Evolutionary conservation across 2,113 vertebrate species (phyloP).

Genomic region (Nettapus auritus): DNA sequence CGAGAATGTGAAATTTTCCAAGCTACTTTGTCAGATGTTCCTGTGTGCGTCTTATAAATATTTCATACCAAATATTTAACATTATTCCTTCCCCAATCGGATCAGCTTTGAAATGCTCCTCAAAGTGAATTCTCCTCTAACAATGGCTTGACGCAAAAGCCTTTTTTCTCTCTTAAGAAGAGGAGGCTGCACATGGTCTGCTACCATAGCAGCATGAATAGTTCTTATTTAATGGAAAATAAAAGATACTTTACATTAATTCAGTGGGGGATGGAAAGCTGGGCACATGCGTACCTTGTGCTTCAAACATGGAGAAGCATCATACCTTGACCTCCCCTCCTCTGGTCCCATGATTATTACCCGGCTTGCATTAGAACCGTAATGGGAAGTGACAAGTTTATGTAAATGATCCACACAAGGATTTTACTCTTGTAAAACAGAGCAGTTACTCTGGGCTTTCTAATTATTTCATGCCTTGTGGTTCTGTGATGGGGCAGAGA

Average conservation of each 20-base stretch:
- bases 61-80: conserved; percentile 87
- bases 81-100: conserved; percentile 80
- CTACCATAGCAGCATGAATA: conserved; percentile 82
- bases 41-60: conserved; percentile 82
- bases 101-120: conserved; percentile 83
- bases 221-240: conserved; percentile 79
- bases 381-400: conserved; percentile 87
- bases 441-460: conserved; percentile 86
- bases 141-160: conserved; percentile 83
- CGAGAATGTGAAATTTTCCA: conserved; percentile 72
- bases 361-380: conserved; percentile 68
- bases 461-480: conserved; percentile 91
- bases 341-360: conserved; percentile 67
- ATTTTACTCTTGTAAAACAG: conserved; percentile 86
- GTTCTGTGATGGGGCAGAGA: conserved; percentile 82
- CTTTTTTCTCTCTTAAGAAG: conserved; percentile 77
- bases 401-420: conserved; percentile 83
- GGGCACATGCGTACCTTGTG: conserved; percentile 67
- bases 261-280: conserved; percentile 65
- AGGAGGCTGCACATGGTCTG: conserved; percentile 75
- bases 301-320: conserved; percentile 61
- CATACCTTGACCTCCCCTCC: conserved; percentile 70
- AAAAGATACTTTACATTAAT: conserved; percentile 80
- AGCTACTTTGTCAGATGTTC: conserved; percentile 75
- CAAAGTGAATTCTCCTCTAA: conserved; percentile 81